phyloP scores from a whole-genome alignment of 1,140 invertebrate species.

The Yoshiicerus persimilis region DNA sequence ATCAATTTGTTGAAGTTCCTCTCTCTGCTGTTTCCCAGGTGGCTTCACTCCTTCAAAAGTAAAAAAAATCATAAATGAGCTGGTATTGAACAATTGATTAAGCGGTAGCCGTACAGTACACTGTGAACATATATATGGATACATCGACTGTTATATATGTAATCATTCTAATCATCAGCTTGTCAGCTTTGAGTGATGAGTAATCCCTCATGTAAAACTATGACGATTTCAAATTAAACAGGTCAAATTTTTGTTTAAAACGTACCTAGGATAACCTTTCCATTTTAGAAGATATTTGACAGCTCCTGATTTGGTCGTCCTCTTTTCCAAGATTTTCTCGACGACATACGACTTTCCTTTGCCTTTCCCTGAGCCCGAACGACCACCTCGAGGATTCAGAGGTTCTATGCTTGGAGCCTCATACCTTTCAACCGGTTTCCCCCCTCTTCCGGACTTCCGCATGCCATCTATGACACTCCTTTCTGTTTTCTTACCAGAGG shows the following conservation, averaged over 20 bases:
- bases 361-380: background rate
- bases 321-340: background rate
- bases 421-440: background rate
- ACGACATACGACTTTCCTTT: background rate
- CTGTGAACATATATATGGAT: background rate
- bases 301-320: background rate
- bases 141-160: too few relatives aligned
- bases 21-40: background rate
- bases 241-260: background rate
- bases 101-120: too few relatives aligned
- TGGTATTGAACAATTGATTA: too few relatives aligned
- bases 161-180: too few relatives aligned
- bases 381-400: background rate
- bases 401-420: background rate
- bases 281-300: background rate
- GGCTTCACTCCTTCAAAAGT: background rate
- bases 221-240: background rate
- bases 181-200: too few relatives aligned
- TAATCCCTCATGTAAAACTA: background rate
- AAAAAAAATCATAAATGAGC: too few relatives aligned
- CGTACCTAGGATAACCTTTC: background rate
- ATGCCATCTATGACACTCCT: background rate
- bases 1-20: background rate
- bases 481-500: background rate
- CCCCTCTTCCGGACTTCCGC: background rate